phyloP scores from a whole-genome alignment of 2,888 invertebrate genomes.

The Horisme vitalbata region DNA sequence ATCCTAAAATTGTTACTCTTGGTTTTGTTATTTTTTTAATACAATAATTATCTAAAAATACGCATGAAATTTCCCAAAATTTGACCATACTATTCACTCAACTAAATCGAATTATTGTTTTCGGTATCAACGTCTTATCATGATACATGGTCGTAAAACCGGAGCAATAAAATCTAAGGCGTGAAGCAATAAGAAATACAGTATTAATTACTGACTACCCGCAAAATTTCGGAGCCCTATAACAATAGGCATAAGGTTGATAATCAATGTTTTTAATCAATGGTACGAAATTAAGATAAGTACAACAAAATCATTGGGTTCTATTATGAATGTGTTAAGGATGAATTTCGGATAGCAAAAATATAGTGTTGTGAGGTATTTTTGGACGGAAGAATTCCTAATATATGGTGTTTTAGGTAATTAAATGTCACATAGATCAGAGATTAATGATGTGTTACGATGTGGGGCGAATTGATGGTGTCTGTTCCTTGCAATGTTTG shows the following conservation, averaged over 20 bases:
- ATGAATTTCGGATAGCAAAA: conserved; percentile 17
- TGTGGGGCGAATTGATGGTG: conserved; percentile 50
- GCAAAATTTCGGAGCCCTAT: conserved; percentile 36
- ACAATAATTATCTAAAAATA: no score
- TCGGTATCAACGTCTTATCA: conserved; percentile 23
- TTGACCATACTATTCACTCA: no score
- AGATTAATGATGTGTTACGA: conserved; percentile 82
- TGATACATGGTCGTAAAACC: conserved; percentile 42
- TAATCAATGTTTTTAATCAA: conserved; percentile 8
- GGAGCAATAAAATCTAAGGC: conserved; percentile 78
- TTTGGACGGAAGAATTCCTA: conserved; percentile 72
- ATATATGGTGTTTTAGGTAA: conserved; percentile 83
- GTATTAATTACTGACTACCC: conserved; percentile 65
- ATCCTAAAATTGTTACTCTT: no score
- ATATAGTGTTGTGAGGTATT: conserved; percentile 47
- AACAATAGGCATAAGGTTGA: conserved; percentile 30
- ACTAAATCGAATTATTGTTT: conserved; percentile 10
- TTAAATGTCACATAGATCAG: conserved; percentile 82
- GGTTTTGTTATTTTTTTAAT: no score
- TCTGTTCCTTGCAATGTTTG: conserved; percentile 33
- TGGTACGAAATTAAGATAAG: background rate
- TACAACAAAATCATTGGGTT: background rate
- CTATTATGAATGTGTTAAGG: background rate
- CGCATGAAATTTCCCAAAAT: no score
- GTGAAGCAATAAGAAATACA: conserved; percentile 80